Conservation (phyloP, 2,888 invertebrate species). For the Drosophila diplacantha region DNA sequence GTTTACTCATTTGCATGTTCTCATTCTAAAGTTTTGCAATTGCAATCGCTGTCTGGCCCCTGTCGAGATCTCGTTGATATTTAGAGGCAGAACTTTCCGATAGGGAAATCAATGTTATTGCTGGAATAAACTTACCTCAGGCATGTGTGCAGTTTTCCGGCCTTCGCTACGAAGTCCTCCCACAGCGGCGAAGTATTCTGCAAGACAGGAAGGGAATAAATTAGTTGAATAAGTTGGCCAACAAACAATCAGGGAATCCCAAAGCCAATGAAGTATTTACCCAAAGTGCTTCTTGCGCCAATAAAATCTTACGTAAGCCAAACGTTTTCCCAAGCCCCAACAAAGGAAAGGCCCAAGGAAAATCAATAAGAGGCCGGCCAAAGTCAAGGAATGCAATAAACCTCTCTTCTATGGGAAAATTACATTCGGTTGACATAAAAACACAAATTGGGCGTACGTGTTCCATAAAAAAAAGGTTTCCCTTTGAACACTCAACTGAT, state of each 20-base stretch:
- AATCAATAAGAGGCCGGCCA: slow-evolving; percentile 35
- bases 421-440: slow-evolving; percentile 29
- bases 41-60: slow-evolving; percentile 16
- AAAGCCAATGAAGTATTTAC: slow-evolving; percentile 27
- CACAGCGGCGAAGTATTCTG: slow-evolving; percentile 96
- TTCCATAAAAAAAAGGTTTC: slow-evolving; percentile 5
- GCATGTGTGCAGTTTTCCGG: slow-evolving; percentile 95
- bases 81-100: slow-evolving; percentile 1
- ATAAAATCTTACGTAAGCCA: slow-evolving; percentile 1
- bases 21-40: slow-evolving; percentile 41
- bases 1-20: slow-evolving; percentile 41
- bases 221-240: slow-evolving; percentile 22
- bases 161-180: slow-evolving; percentile 96
- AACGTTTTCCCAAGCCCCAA: slow-evolving; percentile 12
- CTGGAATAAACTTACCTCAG: slow-evolving; percentile 85
- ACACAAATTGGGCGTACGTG: slow-evolving; percentile 23
- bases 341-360: slow-evolving; percentile 7
- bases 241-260: slow-evolving; percentile 11
- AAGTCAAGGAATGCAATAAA: slow-evolving; percentile 42
- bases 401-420: slow-evolving; percentile 43
- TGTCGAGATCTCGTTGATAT: slow-evolving; percentile 4
- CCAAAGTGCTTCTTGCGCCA: background rate
- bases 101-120: slow-evolving; percentile 3
- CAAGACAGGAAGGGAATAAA: slow-evolving; percentile 44
- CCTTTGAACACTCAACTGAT: background rate